These are phyloP conservation scores for Colistium nudipinnis DNA, from an alignment of 2,113 vertebrate species.

Conservation along the genomic window DNA sequence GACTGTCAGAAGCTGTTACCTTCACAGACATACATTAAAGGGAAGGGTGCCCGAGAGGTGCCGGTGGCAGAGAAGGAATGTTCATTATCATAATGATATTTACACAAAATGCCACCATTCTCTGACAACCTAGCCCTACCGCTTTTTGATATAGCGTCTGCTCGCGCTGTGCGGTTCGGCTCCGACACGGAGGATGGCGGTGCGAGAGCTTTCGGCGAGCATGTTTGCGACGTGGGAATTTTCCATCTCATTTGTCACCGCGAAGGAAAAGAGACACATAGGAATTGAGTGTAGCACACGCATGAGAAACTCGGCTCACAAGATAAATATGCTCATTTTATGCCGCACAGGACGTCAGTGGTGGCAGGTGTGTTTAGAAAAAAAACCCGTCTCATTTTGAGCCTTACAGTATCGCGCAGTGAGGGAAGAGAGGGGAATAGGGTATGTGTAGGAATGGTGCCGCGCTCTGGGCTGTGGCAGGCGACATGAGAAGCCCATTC, in stretches of 20 bases:
- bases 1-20: constrained; percentile 61
- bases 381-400: constrained; percentile 37
- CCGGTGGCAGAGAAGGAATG: constrained; percentile 39
- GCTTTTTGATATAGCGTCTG: constrained; percentile 32
- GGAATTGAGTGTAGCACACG: constrained; percentile 44
- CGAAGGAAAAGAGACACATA: constrained; percentile 31
- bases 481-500: constrained; percentile 35
- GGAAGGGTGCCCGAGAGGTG: constrained; percentile 50
- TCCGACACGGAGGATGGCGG: constrained; percentile 20
- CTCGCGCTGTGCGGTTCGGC: constrained; percentile 11
- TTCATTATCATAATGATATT: constrained; percentile 70
- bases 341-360: constrained; percentile 27
- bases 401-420: neutral
- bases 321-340: constrained; percentile 62
- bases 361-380: constrained; percentile 41
- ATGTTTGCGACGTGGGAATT: constrained; percentile 35
- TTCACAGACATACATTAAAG: constrained; percentile 70
- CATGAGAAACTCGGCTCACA: constrained; percentile 37
- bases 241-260: constrained; percentile 61
- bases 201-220: constrained; percentile 21
- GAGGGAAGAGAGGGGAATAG: neutral
- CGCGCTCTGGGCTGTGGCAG: constrained; percentile 30
- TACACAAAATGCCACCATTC: constrained; percentile 54
- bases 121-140: constrained; percentile 59
- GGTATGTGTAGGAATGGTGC: constrained; percentile 7